Evolutionary conservation across 2,797 vertebrate genomes (phyloP).

Genomic region (Aplochiton taeniatus): DNA sequence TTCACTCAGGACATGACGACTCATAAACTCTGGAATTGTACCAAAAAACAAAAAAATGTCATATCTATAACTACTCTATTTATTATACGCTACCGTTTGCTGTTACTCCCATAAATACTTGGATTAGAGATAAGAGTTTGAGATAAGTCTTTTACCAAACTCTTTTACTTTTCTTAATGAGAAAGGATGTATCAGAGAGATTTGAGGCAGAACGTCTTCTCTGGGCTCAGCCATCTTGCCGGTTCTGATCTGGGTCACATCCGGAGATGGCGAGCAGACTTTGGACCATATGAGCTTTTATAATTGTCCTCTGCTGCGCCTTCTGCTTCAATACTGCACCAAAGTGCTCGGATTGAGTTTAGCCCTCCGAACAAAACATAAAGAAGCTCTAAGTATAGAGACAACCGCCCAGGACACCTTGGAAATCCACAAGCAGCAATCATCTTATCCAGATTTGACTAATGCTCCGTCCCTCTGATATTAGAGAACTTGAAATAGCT

Average conservation of each 20-base stretch:
- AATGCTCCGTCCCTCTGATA: slow-evolving; percentile 31
- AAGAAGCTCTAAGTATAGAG: slow-evolving; percentile 2
- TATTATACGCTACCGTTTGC: no score
- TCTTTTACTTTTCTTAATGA: no score
- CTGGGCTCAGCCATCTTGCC: no score
- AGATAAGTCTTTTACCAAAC: no score
- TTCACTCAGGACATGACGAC: slow-evolving; percentile 34
- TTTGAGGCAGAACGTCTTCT: no score
- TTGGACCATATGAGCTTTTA: slow-evolving; percentile 53
- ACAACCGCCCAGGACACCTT: slow-evolving; percentile 53
- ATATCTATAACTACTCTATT: no score
- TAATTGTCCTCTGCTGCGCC: slow-evolving; percentile 38
- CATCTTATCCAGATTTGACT: slow-evolving; percentile 75
- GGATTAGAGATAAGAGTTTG: no score
- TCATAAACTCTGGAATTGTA: no score
- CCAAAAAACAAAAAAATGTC: no score
- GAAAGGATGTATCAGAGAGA: no score
- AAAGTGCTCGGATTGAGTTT: slow-evolving; percentile 61
- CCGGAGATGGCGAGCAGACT: slow-evolving; percentile 48
- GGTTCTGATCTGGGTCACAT: slow-evolving; percentile 14
- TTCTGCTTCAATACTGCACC: slow-evolving; percentile 53
- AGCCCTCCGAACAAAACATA: no score
- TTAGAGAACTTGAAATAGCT: slow-evolving; percentile 38
- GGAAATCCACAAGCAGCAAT: slow-evolving; percentile 64
- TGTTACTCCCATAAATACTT: no score